phyloP scores from a whole-genome alignment of 2,888 invertebrate species.

The Cecidostiba fungosa region DNA sequence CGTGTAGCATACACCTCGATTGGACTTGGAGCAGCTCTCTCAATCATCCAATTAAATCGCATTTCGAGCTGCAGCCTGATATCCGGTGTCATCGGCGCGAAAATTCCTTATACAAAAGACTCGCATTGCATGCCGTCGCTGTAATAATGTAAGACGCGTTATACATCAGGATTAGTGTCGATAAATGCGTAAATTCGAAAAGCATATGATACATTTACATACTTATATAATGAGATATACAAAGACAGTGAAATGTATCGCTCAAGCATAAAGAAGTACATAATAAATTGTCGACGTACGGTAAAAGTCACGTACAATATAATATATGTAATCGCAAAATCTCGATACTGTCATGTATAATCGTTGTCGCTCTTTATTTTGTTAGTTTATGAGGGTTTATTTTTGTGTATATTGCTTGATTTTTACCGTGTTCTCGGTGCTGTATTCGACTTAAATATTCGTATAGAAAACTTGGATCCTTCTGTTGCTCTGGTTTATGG shows the following conservation, averaged over 20 bases:
- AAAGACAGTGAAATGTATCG: not conserved
- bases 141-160: not conserved
- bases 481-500: not conserved
- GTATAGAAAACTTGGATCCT: not conserved
- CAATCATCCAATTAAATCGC: not conserved
- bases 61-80: not conserved
- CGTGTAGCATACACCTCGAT: not conserved
- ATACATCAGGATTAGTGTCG: not conserved
- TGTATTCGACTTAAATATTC: not conserved
- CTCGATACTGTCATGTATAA: not conserved
- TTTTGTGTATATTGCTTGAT: conserved; percentile 30
- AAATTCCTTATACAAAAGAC: conserved; percentile 29
- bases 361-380: conserved; percentile 48
- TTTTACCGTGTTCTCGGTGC: not conserved
- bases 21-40: conserved; percentile 21
- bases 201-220: not conserved
- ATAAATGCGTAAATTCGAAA: not conserved
- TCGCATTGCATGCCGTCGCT: not conserved
- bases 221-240: not conserved
- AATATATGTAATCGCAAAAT: conserved; percentile 7
- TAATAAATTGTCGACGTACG: not conserved
- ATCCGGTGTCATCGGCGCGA: not conserved
- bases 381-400: not conserved
- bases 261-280: not conserved
- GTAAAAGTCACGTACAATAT: conserved; percentile 15